Conservation (phyloP, 2,888 invertebrate species). For the Dendrolimus houi region DNA sequence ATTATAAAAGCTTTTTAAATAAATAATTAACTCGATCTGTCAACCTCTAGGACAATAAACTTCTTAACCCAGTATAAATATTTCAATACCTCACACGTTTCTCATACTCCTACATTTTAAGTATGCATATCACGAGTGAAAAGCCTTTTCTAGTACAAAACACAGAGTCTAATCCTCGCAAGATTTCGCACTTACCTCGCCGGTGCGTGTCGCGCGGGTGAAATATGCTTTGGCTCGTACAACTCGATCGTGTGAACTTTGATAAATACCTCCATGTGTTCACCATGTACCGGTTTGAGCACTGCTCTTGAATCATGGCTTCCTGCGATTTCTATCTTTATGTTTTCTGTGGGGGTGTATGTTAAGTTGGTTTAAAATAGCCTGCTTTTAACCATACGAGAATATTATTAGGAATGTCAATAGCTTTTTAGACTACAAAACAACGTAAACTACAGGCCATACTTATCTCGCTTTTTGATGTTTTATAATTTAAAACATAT, state of each 20-base stretch:
- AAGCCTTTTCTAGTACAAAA: slow-evolving; percentile 1
- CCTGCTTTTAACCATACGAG: no score
- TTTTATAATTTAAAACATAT: no score
- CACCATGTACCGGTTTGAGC: slow-evolving; percentile 8
- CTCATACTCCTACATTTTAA: background rate
- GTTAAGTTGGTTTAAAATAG: no score
- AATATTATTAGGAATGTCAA: no score
- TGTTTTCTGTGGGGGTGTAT: slow-evolving; percentile 9
- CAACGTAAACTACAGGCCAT: no score
- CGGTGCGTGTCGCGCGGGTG: slow-evolving; percentile 36
- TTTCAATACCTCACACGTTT: background rate
- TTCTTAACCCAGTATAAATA: background rate
- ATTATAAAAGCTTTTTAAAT: no score
- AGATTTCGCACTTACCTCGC: slow-evolving; percentile 35
- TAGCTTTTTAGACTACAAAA: no score
- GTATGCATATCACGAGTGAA: background rate
- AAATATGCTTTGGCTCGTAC: slow-evolving; percentile 32
- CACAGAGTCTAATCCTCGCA: slow-evolving; percentile 6
- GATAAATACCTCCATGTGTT: slow-evolving; percentile 12
- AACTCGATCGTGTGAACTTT: slow-evolving; percentile 11
- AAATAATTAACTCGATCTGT: no score
- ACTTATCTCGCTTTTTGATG: no score
- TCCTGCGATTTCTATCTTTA: background rate
- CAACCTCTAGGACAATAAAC: background rate
- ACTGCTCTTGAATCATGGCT: background rate